phyloP scores from a whole-genome alignment of 2,113 vertebrate genomes.

The Barnardius zonarius region DNA sequence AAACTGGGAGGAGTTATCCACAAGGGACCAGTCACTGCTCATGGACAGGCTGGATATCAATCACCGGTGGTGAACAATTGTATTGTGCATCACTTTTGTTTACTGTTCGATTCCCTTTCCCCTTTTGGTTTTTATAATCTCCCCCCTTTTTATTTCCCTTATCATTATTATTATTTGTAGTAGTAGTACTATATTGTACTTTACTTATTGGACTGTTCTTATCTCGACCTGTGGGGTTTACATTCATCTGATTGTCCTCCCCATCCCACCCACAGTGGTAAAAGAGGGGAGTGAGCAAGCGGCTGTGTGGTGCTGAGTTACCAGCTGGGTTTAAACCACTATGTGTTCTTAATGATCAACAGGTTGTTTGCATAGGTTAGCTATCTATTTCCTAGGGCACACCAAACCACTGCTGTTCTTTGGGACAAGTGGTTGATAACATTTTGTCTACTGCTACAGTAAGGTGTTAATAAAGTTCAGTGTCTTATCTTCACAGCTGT shows the following conservation, averaged over 20 bases:
- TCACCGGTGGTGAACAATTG: neutral
- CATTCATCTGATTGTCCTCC: neutral
- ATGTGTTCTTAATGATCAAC: neutral
- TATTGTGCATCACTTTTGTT: neutral
- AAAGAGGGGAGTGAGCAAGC: neutral
- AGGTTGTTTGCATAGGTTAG: neutral
- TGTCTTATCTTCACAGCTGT: neutral
- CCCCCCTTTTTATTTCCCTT: neutral
- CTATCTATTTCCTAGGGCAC: neutral
- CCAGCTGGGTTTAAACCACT: neutral
- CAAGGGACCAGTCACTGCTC: neutral
- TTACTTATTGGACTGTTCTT: neutral
- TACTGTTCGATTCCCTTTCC: neutral
- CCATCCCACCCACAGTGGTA: neutral
- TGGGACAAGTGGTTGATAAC: neutral
- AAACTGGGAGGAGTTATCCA: neutral
- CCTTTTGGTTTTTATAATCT: neutral
- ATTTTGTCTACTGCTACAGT: neutral
- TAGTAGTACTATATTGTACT: neutral
- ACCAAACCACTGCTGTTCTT: neutral
- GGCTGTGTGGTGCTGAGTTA: neutral
- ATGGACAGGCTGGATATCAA: neutral
- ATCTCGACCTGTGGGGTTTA: neutral
- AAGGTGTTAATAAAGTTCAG: fast-evolving
- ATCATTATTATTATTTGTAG: fast-evolving